Conservation (phyloP, 1,140 invertebrate genomes). For the Acromyrmex heyeri region DNA sequence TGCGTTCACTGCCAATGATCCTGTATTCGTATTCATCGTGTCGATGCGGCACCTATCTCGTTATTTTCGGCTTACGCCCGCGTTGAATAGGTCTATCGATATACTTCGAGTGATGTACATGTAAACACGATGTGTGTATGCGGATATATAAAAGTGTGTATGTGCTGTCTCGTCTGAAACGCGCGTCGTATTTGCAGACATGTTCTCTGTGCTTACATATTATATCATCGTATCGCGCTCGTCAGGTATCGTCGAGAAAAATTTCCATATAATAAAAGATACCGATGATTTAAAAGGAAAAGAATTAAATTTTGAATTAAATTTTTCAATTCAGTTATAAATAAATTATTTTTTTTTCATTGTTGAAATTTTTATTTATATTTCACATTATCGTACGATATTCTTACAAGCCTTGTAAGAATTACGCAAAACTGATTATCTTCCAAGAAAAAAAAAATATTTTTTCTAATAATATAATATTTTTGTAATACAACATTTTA, state of each 20-base stretch:
- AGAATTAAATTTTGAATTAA: background rate
- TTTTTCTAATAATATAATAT: background rate
- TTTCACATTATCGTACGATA: background rate
- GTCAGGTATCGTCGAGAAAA: constrained; percentile 6
- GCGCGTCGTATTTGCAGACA: constrained; percentile 18
- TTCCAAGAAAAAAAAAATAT: background rate
- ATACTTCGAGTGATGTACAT: background rate
- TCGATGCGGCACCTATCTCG: constrained; percentile 72
- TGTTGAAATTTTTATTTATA: background rate
- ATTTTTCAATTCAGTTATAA: background rate
- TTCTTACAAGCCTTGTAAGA: background rate
- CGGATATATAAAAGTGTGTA: background rate
- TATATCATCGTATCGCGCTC: constrained; percentile 12
- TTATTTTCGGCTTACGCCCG: constrained; percentile 80
- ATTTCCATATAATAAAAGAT: background rate
- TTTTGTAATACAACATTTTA: background rate
- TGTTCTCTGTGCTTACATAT: constrained; percentile 63
- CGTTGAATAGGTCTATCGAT: constrained; percentile 64
- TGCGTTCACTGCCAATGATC: constrained; percentile 62
- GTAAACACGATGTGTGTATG: background rate
- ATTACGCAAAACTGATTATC: background rate
- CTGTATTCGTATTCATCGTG: constrained; percentile 70
- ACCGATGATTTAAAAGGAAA: background rate
- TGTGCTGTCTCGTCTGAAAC: constrained; percentile 27
- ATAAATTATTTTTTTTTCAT: background rate